Evolutionary conservation across 2,888 invertebrate genomes (phyloP), one percentile per base, ranked within the genome.

Genomic region (Prenolepis imparis): DNA sequence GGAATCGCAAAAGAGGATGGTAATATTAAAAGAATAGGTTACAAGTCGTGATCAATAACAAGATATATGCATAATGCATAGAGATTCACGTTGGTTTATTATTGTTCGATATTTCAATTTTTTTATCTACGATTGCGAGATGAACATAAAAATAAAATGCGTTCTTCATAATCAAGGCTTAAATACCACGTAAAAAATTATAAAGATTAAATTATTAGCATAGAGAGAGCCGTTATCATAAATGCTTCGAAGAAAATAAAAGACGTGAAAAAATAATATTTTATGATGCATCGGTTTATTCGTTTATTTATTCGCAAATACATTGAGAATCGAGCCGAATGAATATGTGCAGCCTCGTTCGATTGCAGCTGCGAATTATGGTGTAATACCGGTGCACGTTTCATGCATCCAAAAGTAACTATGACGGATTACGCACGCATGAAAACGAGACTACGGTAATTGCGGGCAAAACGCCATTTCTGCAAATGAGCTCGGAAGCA

Each of bases 11-110:
- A 75, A 57, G 57, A 59, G 57, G 66, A 74, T 73, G 57, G 66
- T 28, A 55, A 74, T 68, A 68, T 67, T 82, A 66, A 84, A 68
- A 74, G 36, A 82, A 68, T 67, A 55, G 55, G 59, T 55, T 52
- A 32, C 59, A 55, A 78, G 63, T 57, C 21, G 32, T 18, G 12
- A 64, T 18, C 57, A 41, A 78, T 57, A 77, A 57, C 67, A 68
- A 68, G 55, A 39, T 66, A 18, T 21, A 36, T 52, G n/a, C n/a
- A 15, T 21, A 39, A 39, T 11, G 11, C 21, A 15, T 3, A 48
- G 21, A 61, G 15, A 66, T 52, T 75, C 21, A 39, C 12, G 2
- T 75, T 63, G 36, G 36, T 21, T 32, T 6, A 44, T 63, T 63
- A 74, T 61, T 74, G 21, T 61, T 63, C 21, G 41, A 73, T 9